A percentile compares a stretch with the other conserved stretches of the same genome.
Conservation (phyloP, 2,888 invertebrate species). For the Lumbricus terrestris region DNA sequence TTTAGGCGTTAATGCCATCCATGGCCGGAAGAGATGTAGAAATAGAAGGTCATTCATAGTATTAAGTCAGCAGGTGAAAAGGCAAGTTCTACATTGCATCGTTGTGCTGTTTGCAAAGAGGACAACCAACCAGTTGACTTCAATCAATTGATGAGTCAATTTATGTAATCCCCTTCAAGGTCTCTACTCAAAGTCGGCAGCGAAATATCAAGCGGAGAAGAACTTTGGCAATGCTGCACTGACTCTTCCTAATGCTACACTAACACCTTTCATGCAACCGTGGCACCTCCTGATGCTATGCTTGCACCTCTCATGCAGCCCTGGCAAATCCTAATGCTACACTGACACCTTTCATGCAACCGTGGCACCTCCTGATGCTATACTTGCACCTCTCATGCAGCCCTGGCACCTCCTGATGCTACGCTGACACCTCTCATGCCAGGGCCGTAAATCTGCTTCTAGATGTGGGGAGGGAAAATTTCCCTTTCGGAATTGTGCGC, state of each 20-base stretch:
- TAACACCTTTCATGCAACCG: too few relatives aligned
- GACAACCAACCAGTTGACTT: not conserved
- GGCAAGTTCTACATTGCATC: not conserved
- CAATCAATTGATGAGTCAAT: not conserved
- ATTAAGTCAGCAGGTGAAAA: not conserved
- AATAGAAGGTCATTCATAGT: not conserved
- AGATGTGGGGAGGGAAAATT: too few relatives aligned
- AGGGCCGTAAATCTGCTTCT: too few relatives aligned
- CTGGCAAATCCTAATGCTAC: not conserved
- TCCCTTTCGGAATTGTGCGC: too few relatives aligned
- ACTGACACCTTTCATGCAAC: not conserved
- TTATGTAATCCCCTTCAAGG: too few relatives aligned
- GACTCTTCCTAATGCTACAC: not conserved
- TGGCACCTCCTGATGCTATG: too few relatives aligned
- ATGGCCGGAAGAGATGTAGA: not conserved
- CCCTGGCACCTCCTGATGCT: not conserved
- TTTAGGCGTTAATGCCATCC: not conserved
- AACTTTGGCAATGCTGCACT: not conserved
- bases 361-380: too few relatives aligned
- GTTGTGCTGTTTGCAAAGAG: not conserved
- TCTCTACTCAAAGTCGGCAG: too few relatives aligned
- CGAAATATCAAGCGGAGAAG: not conserved
- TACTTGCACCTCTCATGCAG: too few relatives aligned
- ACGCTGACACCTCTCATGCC: too few relatives aligned
- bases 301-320: too few relatives aligned